Evolutionary conservation across 2,888 invertebrate genomes (phyloP), one percentile per base, ranked within the genome.

Genomic region (Sarcophaga caerulescens): DNA sequence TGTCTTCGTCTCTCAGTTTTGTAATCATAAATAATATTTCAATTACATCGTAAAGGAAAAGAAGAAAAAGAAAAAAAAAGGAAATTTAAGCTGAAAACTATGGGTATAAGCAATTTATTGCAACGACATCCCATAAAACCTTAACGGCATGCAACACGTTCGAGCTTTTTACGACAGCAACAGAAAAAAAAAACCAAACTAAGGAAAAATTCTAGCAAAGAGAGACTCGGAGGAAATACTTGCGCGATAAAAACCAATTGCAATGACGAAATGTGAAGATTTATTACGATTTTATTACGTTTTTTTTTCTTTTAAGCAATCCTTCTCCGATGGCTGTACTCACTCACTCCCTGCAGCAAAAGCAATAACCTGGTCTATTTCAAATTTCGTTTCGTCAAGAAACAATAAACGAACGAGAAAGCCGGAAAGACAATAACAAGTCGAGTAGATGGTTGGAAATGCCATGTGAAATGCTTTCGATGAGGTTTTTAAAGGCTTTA

Each of bases 231-330:
- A 0, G 8, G 2, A 35, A 35, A 8, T 35, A 35, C 8, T 35
- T 35, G 35, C 8, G 35, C 35, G 65, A 81, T 81, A 76, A 75
- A 80, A 85, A 73, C 68, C 79, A 76, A 80, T 83, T 80, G 82
- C 62, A 85, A 74, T 77, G 65, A 80, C 83, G 44, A 86, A 75
- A 77, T 83, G 69, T 83, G 60, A 52, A 66, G 69, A 83, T 86
- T 81, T 81, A 83, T 73, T 83, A 74, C 74, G 69, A 73, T 80
- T 85, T 85, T 80, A 79, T 83, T 80, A 82, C 62, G 60, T 76
- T 83, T 59, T 68, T 70, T 76, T 65, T 45, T 59, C 2, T 25
- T 35, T 10, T 10, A 10, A 10, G 10, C 35, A 35, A 35, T 35
- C 35, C 35, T 35, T 35, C 8, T 35, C 8, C 35, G 1, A 0